Evolutionary conservation across 2,797 vertebrate species (phyloP), one percentile per base, ranked within the genome.

Genomic region (Poeciliopsis presidionis): DNA sequence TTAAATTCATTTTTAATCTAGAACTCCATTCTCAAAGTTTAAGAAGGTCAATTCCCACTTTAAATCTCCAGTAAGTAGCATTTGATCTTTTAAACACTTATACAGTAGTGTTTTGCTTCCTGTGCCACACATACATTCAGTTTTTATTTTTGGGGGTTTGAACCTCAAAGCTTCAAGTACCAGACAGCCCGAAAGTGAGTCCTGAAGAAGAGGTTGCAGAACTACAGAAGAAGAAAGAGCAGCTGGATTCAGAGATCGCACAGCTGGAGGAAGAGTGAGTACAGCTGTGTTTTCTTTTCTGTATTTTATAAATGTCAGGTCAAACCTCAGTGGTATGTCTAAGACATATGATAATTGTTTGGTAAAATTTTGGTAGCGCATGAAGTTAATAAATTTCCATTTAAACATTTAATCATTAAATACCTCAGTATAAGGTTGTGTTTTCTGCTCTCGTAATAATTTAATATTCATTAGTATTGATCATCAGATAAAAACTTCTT

Each of bases 221-320:
- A 67, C 94, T 99, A 36, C 94, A 93, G 87, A 92, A 61, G 82
- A 97, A 93, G 55, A 85, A 86, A 14, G 89, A 93, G 2, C 87
- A 92, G 89, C 89, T 99, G 84, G 96, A 98, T 75, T 77, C 88
- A 74, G 97, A 98, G 90, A 97, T 98, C 39, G 75, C 94, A 74
- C 94, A 95, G 18, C 85, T 99, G 55, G 79, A 96, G 78, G 91
- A 95, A 0, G 96, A 98, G 98, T 99, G 92, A 53, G 97, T 96
- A 78, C 83, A 88, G 73, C 84, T 93, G 84, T 84, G 70, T 82
- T 87, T 83, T 22, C 84, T 45, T 80, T 59, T 3, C 9, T 73
- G 11, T 69, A 72, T 83, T 83, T 41, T 84, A 57, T 77, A 77
- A 75, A 73, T 76, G 55, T 70, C 12, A 76, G 75, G 75, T 74